Base-by-base conservation (phyloP, 2,797 vertebrate genomes). In the Takifugu ocellatus region DNA sequence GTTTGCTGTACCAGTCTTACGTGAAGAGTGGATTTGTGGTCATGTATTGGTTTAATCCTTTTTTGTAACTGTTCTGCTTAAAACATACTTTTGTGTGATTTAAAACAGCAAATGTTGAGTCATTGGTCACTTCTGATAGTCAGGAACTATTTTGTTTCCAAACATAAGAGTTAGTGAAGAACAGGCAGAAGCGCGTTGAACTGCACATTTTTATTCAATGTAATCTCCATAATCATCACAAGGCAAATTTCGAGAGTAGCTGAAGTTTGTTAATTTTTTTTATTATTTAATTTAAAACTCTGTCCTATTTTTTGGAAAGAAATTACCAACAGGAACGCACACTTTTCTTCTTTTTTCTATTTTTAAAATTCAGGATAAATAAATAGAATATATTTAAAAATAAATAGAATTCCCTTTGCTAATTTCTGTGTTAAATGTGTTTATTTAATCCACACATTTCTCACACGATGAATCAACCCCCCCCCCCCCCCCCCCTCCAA, bases 381-480 rank as follows among this genome's bases (percentile, higher is more conserved):
- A 16, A 27, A 54, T 56, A 53, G 21, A 21, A 21, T 21, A 21
- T 21, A 21, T 21, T 21, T 21, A 21, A 21, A 1, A 29, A 29
- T n/a, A 16, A 27, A 54, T 56, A 53, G 15, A 78, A 50, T 47
- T 78, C 54, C 63, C 16, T 48, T 11, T 3, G 7, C 1, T 39
- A 44, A 54, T 27, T 11, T 63, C 39, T 27, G 25, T n/a, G 9
- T 25, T 42, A 46, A 75, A 73, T 43, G 55, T 68, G 53, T 77
- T 72, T 67, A 59, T 62, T 61, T 78, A 66, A 63, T 64, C 63
- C 59, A 57, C 59, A 61, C 49, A 65, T 71, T 78, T 82, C 62
- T 76, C 75, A 75, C 61, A 63, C 68, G 61, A 59, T 62, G 31
- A 86, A 76, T 81, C 59, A 81, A 78, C 74, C 59, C 66, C 75